These are phyloP conservation scores for Hymenopus coronatus DNA, from an alignment of 2,888 invertebrate genomes.

Conservation along the genomic window DNA sequence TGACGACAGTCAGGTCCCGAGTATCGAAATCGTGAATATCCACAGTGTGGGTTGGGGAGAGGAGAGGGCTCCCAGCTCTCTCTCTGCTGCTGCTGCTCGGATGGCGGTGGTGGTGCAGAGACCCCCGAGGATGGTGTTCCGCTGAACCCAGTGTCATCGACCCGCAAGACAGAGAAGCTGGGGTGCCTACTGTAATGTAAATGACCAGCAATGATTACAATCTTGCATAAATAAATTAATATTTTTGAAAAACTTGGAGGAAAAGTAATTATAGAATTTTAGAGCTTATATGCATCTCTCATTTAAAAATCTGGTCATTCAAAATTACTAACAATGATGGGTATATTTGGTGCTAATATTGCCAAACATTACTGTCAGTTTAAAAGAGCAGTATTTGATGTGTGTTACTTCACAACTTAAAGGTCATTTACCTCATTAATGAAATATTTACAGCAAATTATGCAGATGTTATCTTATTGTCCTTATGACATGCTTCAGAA, in stretches of 20 bases:
- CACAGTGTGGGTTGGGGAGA: conserved; percentile 41
- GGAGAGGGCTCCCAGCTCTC: conserved; percentile 13
- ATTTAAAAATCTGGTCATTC: background rate
- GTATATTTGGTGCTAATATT: too few relatives aligned
- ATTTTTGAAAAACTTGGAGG: background rate
- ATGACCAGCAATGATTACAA: background rate
- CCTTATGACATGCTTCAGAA: too few relatives aligned
- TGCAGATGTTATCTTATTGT: too few relatives aligned
- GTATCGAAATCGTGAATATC: conserved; percentile 37
- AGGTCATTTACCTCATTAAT: too few relatives aligned
- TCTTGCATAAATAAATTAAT: background rate
- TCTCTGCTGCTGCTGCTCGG: conserved; percentile 6
- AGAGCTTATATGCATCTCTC: background rate
- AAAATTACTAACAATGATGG: too few relatives aligned
- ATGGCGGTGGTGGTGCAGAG: conserved; percentile 24
- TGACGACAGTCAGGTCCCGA: conserved; percentile 27
- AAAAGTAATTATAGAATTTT: background rate
- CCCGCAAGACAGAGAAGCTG: conserved; percentile 46
- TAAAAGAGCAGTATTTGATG: too few relatives aligned
- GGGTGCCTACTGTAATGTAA: conserved; percentile 37
- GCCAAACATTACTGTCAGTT: too few relatives aligned
- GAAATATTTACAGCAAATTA: too few relatives aligned
- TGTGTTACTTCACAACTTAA: too few relatives aligned
- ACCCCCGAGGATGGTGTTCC: conserved; percentile 51
- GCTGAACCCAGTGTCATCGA: conserved; percentile 75